Percentiles rank a stretch among this genome's conserved stretches.
Evolutionary conservation across 2,113 vertebrate genomes (phyloP).

Genomic region (Scytalopus superciliaris): DNA sequence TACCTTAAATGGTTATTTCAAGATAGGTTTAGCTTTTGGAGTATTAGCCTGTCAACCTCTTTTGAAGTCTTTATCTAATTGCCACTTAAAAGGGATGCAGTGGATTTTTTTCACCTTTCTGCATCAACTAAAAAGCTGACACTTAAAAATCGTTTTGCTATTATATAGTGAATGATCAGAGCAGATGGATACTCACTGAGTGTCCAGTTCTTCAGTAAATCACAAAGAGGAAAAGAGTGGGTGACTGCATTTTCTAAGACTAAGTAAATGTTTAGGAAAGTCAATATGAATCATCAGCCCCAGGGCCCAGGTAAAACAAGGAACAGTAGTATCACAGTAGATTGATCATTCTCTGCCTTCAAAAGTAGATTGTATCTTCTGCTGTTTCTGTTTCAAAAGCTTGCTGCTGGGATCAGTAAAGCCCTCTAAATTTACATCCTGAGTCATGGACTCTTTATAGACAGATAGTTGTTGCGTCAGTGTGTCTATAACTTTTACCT

Average conservation of each 20-base stretch:
- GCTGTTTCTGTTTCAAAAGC: neutral
- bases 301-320: neutral
- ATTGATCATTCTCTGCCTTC: neutral
- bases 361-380: neutral
- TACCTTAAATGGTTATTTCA: neutral
- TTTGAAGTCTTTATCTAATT: neutral
- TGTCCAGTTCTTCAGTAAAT: neutral
- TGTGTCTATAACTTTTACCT: neutral
- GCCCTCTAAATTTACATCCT: neutral
- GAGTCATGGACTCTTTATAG: neutral
- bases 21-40: neutral
- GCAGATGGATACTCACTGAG: neutral
- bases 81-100: neutral
- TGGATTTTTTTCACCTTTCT: neutral
- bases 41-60: neutral
- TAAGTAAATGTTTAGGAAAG: constrained; percentile 23
- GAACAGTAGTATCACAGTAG: neutral
- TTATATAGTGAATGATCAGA: neutral
- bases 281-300: neutral
- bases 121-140: neutral
- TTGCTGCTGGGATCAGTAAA: neutral
- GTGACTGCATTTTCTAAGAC: neutral
- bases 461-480: neutral
- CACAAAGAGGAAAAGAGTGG: neutral
- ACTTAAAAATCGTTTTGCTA: neutral